phyloP scores from a whole-genome alignment of 2,113 vertebrate species.

The Eurystomus gularis region DNA sequence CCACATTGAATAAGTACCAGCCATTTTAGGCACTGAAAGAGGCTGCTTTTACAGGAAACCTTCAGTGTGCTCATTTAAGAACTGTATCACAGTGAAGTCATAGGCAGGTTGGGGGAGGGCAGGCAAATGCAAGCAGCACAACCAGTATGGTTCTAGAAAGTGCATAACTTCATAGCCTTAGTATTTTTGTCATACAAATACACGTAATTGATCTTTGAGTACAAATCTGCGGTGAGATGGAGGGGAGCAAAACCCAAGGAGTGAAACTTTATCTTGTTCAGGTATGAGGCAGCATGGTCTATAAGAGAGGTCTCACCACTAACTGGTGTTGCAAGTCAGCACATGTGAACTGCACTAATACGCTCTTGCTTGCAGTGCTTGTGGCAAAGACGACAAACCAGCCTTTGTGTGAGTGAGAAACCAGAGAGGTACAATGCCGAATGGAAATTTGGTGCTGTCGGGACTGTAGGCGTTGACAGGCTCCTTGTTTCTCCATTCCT shows the following conservation, averaged over 20 bases:
- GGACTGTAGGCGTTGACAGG: neutral
- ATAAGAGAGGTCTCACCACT: neutral
- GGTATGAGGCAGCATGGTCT: neutral
- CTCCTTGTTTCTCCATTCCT: neutral
- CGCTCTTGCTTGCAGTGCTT: neutral
- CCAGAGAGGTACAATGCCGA: neutral
- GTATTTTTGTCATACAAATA: neutral
- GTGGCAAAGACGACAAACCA: constrained; percentile 49
- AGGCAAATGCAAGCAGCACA: rapidly evolving
- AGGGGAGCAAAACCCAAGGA: neutral
- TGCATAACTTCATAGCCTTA: neutral
- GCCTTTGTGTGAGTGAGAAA: neutral
- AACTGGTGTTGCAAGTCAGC: neutral
- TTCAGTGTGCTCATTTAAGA: neutral
- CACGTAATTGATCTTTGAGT: neutral
- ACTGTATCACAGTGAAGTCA: neutral
- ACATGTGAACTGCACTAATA: neutral
- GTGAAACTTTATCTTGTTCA: neutral
- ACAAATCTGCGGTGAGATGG: neutral
- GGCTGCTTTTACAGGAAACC: neutral
- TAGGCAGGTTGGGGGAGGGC: neutral
- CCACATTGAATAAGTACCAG: neutral
- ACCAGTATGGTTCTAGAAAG: neutral
- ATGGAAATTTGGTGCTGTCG: constrained; percentile 45
- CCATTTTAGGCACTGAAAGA: neutral